Evolutionary conservation across 2,113 vertebrate genomes (phyloP), one percentile per base, ranked within the genome.

Genomic region (Dendropsophus ebraccatus): DNA sequence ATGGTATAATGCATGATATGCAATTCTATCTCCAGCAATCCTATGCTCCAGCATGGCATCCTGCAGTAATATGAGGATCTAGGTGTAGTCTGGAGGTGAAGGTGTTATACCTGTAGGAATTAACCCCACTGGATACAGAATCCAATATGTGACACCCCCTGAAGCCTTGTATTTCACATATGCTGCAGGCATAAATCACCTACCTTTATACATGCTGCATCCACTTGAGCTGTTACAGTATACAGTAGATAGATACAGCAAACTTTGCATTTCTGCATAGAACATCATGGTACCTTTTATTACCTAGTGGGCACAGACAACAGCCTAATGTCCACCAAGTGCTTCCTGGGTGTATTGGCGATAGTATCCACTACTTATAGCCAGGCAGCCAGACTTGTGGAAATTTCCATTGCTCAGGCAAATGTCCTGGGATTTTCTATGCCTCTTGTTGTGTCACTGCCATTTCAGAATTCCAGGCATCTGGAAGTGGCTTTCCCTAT

Each of bases 181-280:
- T 81, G 84, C 84, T 86, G 84, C 84, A 86, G 77, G 84, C 77
- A 86, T 81, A 86, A 81, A 86, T 86, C 84, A 81, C 28, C 84
- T 73, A 70, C 65, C 75, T 80, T 73, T 81, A 70, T 49, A 58
- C 35, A 81, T 41, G n/a, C 70, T 70, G 65, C 60, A 49, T 79
- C 32, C 62, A 56, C 45, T 69, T 72, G 10, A 69, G 16, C 79
- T 52, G n/a, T 30, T 70, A 79, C 30, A 67, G 16, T 19, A 49
- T n/a, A n/a, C n/a, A n/a, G n/a, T n/a, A n/a, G n/a, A n/a, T 28
- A 49, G 54, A 47, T 83, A 62, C 19, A 73, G 54, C 30, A 49
- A 84, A 84, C 52, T 84, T 84, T 84, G 50, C 72, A 62, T 75
- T n/a, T 37, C 56, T 80, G 52, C 54, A 60, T 60, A 77, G 75